Evolutionary conservation across 37 sponge, comb jelly and placozoan species (phyloP), one percentile per base, ranked within the genome.

Genomic region (Diacarnus erythraeanus): DNA sequence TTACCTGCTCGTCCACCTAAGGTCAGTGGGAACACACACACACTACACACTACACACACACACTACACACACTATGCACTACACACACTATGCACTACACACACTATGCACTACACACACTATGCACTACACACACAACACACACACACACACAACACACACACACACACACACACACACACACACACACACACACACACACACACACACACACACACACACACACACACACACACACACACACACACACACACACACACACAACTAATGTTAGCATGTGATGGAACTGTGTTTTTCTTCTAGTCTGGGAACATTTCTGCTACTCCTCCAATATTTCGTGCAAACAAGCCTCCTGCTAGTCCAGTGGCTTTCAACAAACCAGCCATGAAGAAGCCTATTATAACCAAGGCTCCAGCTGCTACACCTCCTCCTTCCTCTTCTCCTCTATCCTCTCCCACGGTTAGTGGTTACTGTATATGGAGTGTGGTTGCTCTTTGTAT

Each of bases 1-100:
- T 42, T 42, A 12, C 71, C 71, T 35, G 42, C 71, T 38, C 35
- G 71, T 35, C 71, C 71, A 18, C 38, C 71, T n/a, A 71, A 71
- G 71, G 66, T 65, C 10, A 65, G 66, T 26, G 3, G 35, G 17
- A 30, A 5, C 56, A 54, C 17, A 20, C 17, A 10, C n/a, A n/a
- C n/a, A n/a, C n/a, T n/a, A n/a, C n/a, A n/a, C n/a, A n/a, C n/a
- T n/a, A n/a, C n/a, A n/a, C n/a, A n/a, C n/a, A n/a, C n/a, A n/a
- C n/a, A n/a, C n/a, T n/a, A n/a, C n/a, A n/a, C n/a, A n/a, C n/a
- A n/a, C n/a, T n/a, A n/a, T n/a, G n/a, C n/a, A n/a, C n/a, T n/a
- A n/a, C n/a, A n/a, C n/a, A n/a, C n/a, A n/a, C n/a, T n/a, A n/a
- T n/a, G n/a, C n/a, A n/a, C n/a, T n/a, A n/a, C n/a, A n/a, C n/a